A percentile compares a stretch with the other conserved stretches of the same genome.
phyloP scores from a whole-genome alignment of 2,888 invertebrate genomes.

The Diarsia dahlii region DNA sequence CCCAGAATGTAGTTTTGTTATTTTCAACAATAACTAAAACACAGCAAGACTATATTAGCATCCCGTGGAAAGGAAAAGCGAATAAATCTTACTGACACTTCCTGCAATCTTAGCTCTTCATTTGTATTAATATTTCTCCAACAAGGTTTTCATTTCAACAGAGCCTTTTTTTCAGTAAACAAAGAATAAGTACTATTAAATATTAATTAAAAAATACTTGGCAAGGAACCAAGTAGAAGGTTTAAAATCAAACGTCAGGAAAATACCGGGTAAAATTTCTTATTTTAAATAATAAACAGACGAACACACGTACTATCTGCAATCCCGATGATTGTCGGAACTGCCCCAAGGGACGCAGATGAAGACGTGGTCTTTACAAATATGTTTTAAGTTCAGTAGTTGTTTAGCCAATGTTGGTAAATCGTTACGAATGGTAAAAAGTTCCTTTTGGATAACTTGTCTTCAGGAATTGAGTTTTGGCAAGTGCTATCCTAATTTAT shows the following conservation, averaged over 20 bases:
- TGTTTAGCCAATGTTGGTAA: neutral
- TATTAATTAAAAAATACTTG: too few relatives aligned
- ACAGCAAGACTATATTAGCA: neutral
- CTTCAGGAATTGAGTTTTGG: too few relatives aligned
- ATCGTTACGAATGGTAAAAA: neutral
- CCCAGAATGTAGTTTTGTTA: neutral
- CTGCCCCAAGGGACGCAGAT: neutral
- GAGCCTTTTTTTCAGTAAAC: neutral
- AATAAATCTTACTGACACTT: neutral
- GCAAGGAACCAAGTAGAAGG: neutral
- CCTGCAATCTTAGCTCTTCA: neutral
- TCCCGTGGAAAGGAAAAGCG: neutral
- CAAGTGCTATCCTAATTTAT: too few relatives aligned
- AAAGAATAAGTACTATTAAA: too few relatives aligned
- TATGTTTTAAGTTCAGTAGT: conserved; percentile 7
- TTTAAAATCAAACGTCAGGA: neutral
- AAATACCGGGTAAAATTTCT: neutral
- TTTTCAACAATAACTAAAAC: neutral
- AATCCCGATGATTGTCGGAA: neutral
- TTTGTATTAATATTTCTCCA: neutral
- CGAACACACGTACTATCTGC: neutral
- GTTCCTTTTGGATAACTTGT: too few relatives aligned
- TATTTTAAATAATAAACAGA: neutral
- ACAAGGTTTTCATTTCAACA: neutral
- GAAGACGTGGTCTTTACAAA: conserved; percentile 2